Evolutionary conservation across 2,113 vertebrate species (phyloP).

Genomic region (Proterorhinus semilunaris): DNA sequence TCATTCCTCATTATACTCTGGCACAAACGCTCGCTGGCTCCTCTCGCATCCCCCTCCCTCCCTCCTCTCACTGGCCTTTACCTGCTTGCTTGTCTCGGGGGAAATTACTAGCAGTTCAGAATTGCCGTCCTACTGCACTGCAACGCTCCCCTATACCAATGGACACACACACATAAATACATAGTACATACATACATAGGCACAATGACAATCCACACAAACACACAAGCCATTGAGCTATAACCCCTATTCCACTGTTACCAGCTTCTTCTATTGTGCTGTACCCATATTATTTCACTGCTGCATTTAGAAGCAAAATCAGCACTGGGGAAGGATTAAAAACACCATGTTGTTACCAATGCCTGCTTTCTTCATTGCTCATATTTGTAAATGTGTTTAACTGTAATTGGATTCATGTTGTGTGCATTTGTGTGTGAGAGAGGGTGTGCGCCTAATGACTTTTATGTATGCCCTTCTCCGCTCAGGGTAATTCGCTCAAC

Average conservation of each 20-base stretch:
- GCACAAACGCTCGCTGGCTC: constrained; percentile 46
- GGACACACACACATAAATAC: constrained; percentile 28
- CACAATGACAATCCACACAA: constrained; percentile 9
- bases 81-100: constrained; percentile 70
- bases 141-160: constrained; percentile 37
- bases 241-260: constrained; percentile 31
- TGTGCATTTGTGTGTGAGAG: constrained; percentile 9
- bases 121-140: constrained; percentile 62
- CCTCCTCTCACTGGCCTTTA: constrained; percentile 65
- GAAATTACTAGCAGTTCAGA: constrained; percentile 74
- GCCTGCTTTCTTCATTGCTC: constrained; percentile 11
- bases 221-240: constrained; percentile 12
- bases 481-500: constrained; percentile 41
- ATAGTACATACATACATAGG: constrained; percentile 10
- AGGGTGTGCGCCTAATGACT: constrained; percentile 7
- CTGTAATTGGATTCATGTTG: constrained; percentile 9
- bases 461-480: constrained; percentile 39
- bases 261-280: constrained; percentile 27
- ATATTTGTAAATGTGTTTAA: constrained; percentile 6
- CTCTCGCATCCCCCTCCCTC: constrained; percentile 28
- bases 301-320: constrained; percentile 11
- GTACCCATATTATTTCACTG: constrained; percentile 21
- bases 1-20: constrained; percentile 72
- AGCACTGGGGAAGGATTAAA: constrained; percentile 29
- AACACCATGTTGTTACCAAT: constrained; percentile 27